Conservation (phyloP, 2,113 vertebrate genomes). For the Malurus alboscapulatus region DNA sequence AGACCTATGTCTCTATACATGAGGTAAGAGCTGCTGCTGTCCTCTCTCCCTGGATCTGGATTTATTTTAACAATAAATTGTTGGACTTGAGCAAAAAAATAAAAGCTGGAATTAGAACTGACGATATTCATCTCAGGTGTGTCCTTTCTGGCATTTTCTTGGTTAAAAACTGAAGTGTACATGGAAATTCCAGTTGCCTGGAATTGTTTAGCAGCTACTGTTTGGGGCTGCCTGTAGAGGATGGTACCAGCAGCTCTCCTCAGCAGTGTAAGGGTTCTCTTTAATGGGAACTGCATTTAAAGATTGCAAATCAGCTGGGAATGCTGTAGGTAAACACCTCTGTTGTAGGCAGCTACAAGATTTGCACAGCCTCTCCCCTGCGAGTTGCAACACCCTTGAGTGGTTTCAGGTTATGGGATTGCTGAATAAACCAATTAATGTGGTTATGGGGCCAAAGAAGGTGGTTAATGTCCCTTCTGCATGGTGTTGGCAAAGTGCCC, state of each 20-base stretch:
- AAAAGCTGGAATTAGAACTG: background rate
- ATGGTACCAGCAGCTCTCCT: background rate
- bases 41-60: background rate
- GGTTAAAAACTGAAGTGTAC: background rate
- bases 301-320: background rate
- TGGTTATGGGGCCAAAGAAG: background rate
- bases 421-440: background rate
- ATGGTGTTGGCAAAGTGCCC: fast-evolving
- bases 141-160: background rate
- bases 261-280: fast-evolving
- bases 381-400: fast-evolving
- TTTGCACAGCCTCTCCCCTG: background rate
- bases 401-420: background rate
- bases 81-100: background rate
- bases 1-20: background rate
- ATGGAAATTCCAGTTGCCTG: background rate
- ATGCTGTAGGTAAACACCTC: background rate
- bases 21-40: background rate
- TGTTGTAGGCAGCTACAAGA: fast-evolving
- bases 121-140: background rate
- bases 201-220: background rate
- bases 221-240: background rate
- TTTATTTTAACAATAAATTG: background rate
- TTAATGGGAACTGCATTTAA: background rate
- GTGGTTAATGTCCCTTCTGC: background rate